Percentiles rank a stretch among this genome's conserved stretches.
Evolutionary conservation across 2,888 invertebrate species (phyloP).

Genomic region (Ganaspis brasiliensis): DNA sequence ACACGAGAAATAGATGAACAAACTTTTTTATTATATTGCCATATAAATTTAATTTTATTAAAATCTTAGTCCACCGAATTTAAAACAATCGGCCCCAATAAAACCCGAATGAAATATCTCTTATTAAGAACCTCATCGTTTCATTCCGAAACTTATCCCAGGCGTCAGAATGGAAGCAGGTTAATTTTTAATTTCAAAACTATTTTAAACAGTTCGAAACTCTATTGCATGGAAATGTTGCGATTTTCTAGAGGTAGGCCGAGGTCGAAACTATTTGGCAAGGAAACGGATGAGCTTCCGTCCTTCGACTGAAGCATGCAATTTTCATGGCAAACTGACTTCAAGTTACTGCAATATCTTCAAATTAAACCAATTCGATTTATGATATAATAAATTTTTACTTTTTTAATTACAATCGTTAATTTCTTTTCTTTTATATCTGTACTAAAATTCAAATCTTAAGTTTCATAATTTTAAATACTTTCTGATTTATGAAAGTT

Average conservation of each 20-base stretch:
- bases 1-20: too few relatives aligned
- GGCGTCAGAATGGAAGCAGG: too few relatives aligned
- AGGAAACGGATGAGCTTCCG: slow-evolving; percentile 49
- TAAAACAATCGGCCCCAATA: too few relatives aligned
- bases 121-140: too few relatives aligned
- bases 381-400: not conserved
- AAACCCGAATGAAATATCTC: too few relatives aligned
- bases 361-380: slow-evolving; percentile 14
- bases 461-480: not conserved
- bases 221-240: slow-evolving; percentile 8
- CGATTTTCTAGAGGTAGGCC: slow-evolving; percentile 54
- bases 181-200: not conserved
- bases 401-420: not conserved
- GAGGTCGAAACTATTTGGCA: slow-evolving; percentile 60
- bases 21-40: too few relatives aligned
- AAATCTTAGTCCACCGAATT: too few relatives aligned
- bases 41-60: too few relatives aligned
- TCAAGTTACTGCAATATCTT: not conserved
- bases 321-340: slow-evolving; percentile 10
- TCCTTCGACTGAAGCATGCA: slow-evolving; percentile 41
- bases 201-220: not conserved
- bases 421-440: too few relatives aligned
- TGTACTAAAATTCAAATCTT: too few relatives aligned
- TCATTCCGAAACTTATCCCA: too few relatives aligned
- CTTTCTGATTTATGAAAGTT: not conserved